Conservation (phyloP, 2,888 invertebrate genomes). For the Epinotia ramella region DNA sequence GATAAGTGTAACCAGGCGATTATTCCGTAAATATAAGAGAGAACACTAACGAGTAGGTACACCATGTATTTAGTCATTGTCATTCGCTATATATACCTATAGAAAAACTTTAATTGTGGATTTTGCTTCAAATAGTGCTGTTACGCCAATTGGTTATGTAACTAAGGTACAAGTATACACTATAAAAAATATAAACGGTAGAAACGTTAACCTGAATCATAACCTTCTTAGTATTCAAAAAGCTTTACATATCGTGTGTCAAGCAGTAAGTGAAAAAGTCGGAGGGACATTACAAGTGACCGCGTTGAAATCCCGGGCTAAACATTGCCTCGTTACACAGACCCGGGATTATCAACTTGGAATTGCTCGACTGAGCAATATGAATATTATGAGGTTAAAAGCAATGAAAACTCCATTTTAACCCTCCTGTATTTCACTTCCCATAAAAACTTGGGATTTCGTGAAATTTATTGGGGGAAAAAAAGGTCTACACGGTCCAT, state of each 20-base stretch:
- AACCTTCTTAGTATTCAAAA: too few relatives aligned
- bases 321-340: conserved; percentile 74
- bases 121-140: too few relatives aligned
- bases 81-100: too few relatives aligned
- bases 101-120: too few relatives aligned
- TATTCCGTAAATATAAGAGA: too few relatives aligned
- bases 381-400: conserved; percentile 79
- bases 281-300: conserved; percentile 61
- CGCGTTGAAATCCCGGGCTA: conserved; percentile 70
- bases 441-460: conserved; percentile 74
- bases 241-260: conserved; percentile 1
- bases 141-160: too few relatives aligned
- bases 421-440: conserved; percentile 76
- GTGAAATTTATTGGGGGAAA: conserved; percentile 64
- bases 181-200: too few relatives aligned
- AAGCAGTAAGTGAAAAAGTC: conserved; percentile 60
- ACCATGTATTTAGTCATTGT: too few relatives aligned
- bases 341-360: conserved; percentile 80
- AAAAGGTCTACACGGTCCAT: conserved; percentile 76
- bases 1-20: too few relatives aligned
- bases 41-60: too few relatives aligned
- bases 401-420: conserved; percentile 78
- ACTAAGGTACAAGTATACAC: too few relatives aligned
- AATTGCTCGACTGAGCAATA: conserved; percentile 75
- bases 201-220: too few relatives aligned